These are phyloP conservation scores for Hesperophylax magnus DNA, from an alignment of 1,140 invertebrate genomes.

Conservation along the genomic window DNA sequence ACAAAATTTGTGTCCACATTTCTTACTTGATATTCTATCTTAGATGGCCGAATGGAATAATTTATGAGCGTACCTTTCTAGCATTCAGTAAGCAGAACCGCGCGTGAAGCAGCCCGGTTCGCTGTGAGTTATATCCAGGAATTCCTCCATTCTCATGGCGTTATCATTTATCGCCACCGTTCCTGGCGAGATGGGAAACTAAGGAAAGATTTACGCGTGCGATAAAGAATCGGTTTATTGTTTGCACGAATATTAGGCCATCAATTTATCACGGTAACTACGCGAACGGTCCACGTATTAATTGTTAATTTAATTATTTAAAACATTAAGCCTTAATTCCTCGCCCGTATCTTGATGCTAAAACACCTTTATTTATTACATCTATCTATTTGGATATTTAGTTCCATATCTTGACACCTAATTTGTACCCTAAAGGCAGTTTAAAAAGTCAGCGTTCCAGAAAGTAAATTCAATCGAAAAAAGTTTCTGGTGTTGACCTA, in stretches of 20 bases:
- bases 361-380: background rate
- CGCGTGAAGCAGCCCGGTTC: background rate
- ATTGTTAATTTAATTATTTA: conserved; percentile 14
- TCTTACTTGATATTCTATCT: conserved; percentile 8
- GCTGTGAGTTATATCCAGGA: background rate
- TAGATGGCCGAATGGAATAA: background rate
- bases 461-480: too few relatives aligned
- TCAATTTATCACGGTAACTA: conserved; percentile 13
- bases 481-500: too few relatives aligned
- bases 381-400: too few relatives aligned
- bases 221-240: conserved; percentile 18
- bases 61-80: background rate
- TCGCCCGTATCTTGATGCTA: background rate
- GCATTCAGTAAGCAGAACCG: background rate
- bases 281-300: background rate
- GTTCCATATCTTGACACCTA: too few relatives aligned
- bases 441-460: too few relatives aligned
- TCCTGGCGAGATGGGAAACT: background rate
- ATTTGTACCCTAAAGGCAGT: too few relatives aligned
- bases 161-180: conserved; percentile 23
- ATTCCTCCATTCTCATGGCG: conserved; percentile 2
- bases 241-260: background rate
- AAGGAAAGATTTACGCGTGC: conserved; percentile 6
- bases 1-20: background rate
- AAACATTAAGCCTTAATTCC: conserved; percentile 1